phyloP scores from a whole-genome alignment of 2,888 invertebrate species.

The Noctua fimbriata region DNA sequence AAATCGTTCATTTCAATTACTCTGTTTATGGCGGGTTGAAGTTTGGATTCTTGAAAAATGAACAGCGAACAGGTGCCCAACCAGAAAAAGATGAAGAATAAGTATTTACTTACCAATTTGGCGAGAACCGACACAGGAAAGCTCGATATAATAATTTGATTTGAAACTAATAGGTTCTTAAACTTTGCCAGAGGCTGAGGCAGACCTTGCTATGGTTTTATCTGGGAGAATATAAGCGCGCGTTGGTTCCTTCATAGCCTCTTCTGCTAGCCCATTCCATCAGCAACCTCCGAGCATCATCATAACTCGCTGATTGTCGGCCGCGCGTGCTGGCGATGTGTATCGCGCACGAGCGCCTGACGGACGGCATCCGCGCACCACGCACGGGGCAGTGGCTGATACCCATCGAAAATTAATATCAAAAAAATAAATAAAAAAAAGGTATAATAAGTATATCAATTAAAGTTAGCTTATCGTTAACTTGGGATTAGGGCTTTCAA shows the following conservation, averaged over 20 bases:
- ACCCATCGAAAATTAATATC: constrained; percentile 51
- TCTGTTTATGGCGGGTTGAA: constrained; percentile 11
- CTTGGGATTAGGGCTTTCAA: background rate
- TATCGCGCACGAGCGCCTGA: constrained; percentile 55
- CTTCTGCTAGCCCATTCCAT: background rate
- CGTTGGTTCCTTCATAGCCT: background rate
- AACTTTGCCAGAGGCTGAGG: too few relatives aligned
- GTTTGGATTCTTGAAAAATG: background rate
- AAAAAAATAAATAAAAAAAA: too few relatives aligned
- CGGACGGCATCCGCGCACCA: constrained; percentile 28
- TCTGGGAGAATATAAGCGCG: background rate
- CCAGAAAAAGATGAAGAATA: background rate
- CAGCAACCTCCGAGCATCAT: constrained; percentile 17
- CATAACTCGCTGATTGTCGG: constrained; percentile 2
- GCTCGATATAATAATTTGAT: background rate
- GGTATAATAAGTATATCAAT: constrained; percentile 22
- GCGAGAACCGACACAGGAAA: background rate
- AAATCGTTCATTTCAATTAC: constrained; percentile 16
- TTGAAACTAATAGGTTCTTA: background rate
- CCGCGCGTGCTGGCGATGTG: constrained; percentile 38
- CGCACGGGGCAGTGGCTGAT: constrained; percentile 29
- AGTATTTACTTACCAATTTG: background rate
- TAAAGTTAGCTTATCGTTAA: constrained; percentile 16
- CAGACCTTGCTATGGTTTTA: background rate
- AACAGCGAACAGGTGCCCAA: background rate